Conservation (phyloP, 2,113 vertebrate genomes). For the Onychorhynchus coronatus region DNA sequence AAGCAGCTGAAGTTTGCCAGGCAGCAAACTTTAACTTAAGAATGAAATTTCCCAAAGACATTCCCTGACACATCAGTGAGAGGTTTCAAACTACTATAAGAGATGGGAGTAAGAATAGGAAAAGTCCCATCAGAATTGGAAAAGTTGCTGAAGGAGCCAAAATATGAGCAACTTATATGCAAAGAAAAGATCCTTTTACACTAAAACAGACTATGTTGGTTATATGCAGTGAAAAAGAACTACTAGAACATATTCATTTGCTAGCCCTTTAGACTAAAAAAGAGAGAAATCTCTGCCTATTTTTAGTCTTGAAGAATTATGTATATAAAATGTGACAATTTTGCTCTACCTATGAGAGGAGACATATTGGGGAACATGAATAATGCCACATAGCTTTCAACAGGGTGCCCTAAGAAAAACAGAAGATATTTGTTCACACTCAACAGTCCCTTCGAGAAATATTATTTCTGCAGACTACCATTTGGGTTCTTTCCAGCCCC, state of each 20-base stretch:
- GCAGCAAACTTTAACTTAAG: not conserved
- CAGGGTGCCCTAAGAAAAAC: slow-evolving; percentile 36
- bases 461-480: slow-evolving; percentile 35
- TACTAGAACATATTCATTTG: not conserved
- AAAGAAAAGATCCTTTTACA: not conserved
- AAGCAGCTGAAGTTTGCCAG: not conserved
- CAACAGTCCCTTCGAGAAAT: slow-evolving; percentile 47
- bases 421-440: slow-evolving; percentile 57
- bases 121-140: not conserved
- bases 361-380: not conserved
- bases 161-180: not conserved
- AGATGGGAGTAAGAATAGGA: not conserved
- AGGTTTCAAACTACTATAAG: not conserved
- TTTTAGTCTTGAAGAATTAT: not conserved
- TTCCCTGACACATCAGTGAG: not conserved
- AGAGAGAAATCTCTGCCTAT: not conserved
- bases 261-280: not conserved
- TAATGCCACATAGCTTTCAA: slow-evolving; percentile 50
- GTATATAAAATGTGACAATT: not conserved
- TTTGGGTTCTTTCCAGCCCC: slow-evolving; percentile 48
- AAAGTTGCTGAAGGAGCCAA: not conserved
- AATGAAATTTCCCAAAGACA: not conserved
- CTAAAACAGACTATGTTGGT: not conserved
- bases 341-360: not conserved
- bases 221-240: not conserved